Base-by-base conservation (phyloP, 2,113 vertebrate genomes). In the Gasterosteus nipponicus region DNA sequence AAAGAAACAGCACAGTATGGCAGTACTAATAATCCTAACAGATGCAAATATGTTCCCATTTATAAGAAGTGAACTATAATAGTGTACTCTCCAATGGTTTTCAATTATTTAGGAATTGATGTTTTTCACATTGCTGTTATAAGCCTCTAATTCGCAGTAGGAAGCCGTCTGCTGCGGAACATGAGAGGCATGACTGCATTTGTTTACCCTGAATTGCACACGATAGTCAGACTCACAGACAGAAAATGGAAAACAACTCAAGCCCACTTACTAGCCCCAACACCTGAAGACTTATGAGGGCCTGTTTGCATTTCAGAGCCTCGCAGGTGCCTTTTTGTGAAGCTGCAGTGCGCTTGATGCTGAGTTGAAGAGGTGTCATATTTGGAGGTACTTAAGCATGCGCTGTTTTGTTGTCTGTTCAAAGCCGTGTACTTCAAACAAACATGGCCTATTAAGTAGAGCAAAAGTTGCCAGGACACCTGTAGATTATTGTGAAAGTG, bases 261-360 rank as follows among this genome's bases (percentile, higher is more conserved):
- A 89, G 83, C 86, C 84, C 75, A 87, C 87, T 89, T 80, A 82
- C 74, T 88, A 80, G 73, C 86, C 77, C 81, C 84, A 86, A 88
- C 84, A 89, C 64, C 87, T 82, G 83, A 88, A 90, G 87, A 90
- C 84, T 80, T 82, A 80, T 42, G 76, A 89, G 84, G 84, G 86
- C 84, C 82, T 90, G 91, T 93, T 91, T 92, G 91, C 84, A 90
- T 93, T 89, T 91, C 88, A 87, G 86, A 90, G 86, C 85, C 86
- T 86, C 85, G 81, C 89, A 90, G 91, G 87, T 92, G 92, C 78
- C 76, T 90, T 91, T 26, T 89, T 88, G 75, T 85, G 84, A 88
- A 88, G 75, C 85, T 87, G 79, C 83, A 90, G 86, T 87, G 90
- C 81, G 85, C 89, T 91, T 86, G 89, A 91, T 88, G 87, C 81